A percentile compares a stretch with the other conserved stretches of the same genome.
Evolutionary conservation across 2,113 vertebrate species (phyloP).

Genomic region (Sapayoa aenigma): DNA sequence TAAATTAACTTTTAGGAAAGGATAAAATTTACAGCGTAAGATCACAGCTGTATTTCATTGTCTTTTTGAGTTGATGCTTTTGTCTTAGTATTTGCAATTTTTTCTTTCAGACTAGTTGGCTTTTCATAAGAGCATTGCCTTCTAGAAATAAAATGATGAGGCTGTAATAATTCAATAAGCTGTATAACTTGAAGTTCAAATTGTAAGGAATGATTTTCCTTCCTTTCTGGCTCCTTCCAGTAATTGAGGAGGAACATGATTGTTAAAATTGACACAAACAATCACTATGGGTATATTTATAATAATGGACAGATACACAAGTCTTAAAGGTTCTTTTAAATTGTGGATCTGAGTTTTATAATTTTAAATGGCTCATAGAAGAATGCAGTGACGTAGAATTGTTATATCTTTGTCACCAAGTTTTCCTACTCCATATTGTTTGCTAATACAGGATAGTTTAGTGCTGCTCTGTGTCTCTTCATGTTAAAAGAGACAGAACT

Average conservation of each 20-base stretch:
- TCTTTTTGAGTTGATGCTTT: background rate
- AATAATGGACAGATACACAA: background rate
- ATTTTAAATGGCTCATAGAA: background rate
- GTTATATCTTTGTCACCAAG: background rate
- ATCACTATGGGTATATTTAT: background rate
- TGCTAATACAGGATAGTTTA: background rate
- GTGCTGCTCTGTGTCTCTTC: background rate
- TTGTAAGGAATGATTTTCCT: background rate
- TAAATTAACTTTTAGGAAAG: background rate
- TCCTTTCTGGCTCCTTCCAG: background rate
- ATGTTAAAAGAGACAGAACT: background rate
- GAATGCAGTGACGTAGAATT: background rate
- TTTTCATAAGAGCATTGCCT: background rate
- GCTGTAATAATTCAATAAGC: background rate
- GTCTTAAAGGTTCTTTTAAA: background rate
- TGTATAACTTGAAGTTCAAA: background rate
- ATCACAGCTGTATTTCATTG: background rate
- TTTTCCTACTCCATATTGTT: background rate
- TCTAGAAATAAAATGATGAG: background rate
- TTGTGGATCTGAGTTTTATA: background rate
- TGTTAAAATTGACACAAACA: background rate
- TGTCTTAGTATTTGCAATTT: background rate
- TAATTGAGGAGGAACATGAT: background rate
- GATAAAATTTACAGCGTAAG: background rate
- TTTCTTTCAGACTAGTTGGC: background rate